phyloP scores from a whole-genome alignment of 2,113 vertebrate genomes.

The Eupsittula cactorum region DNA sequence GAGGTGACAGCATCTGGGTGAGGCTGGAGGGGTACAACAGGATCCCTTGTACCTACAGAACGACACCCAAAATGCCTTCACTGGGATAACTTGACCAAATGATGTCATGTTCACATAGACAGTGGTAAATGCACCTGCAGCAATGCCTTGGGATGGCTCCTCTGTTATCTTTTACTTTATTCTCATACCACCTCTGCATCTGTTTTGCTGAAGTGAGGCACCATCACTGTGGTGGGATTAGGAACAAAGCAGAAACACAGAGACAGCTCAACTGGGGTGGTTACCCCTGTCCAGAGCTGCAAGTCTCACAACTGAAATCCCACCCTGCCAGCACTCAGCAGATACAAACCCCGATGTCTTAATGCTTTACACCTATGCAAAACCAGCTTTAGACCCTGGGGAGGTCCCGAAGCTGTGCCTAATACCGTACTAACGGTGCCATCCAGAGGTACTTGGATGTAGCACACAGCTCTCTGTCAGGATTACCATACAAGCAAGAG shows the following conservation, averaged over 20 bases:
- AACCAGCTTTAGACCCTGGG: background rate
- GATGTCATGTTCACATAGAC: background rate
- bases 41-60: background rate
- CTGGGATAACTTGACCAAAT: background rate
- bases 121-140: background rate
- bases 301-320: background rate
- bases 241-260: background rate
- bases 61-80: background rate
- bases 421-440: background rate
- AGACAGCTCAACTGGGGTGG: background rate
- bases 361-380: background rate
- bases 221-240: background rate
- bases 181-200: background rate
- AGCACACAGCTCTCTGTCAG: background rate
- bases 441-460: conserved; percentile 49
- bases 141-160: background rate
- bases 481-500: background rate
- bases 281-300: background rate
- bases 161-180: background rate
- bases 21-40: background rate
- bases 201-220: background rate
- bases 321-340: background rate
- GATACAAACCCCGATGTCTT: background rate
- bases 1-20: background rate
- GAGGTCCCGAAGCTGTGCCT: background rate